Percentiles rank a stretch among this genome's conserved stretches.
Conservation (phyloP, 2,888 invertebrate species). For the Tricholauxania praeusta region DNA sequence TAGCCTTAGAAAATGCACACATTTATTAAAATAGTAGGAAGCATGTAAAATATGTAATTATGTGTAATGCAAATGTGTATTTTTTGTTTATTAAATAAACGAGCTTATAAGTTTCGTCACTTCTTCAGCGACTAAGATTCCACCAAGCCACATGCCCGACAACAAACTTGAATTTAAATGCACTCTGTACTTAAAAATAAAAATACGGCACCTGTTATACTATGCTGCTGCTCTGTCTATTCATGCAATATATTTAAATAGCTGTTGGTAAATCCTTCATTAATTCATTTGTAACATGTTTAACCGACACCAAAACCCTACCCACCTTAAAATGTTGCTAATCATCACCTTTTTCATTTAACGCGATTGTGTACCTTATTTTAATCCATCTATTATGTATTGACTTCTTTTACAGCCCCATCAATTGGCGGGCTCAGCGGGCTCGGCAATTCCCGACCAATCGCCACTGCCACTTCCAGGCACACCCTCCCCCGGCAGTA, state of each 20-base stretch:
- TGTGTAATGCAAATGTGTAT: too few species aligned
- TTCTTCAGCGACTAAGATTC: too few species aligned
- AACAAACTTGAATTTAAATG: too few species aligned
- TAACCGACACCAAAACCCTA: conserved; percentile 1
- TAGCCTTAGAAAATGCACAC: too few species aligned
- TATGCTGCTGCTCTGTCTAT: neutral
- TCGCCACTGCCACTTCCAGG: conserved; percentile 77
- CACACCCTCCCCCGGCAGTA: conserved; percentile 86
- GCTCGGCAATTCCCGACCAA: conserved; percentile 73
- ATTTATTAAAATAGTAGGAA: too few species aligned
- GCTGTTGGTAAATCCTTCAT: neutral
- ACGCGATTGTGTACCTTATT: conserved; percentile 8
- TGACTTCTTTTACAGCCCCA: conserved; percentile 61
- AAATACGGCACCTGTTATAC: too few species aligned
- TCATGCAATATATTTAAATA: neutral
- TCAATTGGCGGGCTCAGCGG: conserved; percentile 72
- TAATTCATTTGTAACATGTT: conserved; percentile 13
- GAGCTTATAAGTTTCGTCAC: too few species aligned
- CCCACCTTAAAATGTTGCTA: conserved; percentile 19
- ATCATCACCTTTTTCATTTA: conserved; percentile 26
- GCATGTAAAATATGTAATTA: too few species aligned
- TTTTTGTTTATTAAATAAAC: too few species aligned
- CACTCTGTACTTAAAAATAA: too few species aligned
- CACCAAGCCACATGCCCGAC: too few species aligned
- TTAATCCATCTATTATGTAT: neutral